phyloP scores from a whole-genome alignment of 2,888 invertebrate species.

The Amorpha juglandis region DNA sequence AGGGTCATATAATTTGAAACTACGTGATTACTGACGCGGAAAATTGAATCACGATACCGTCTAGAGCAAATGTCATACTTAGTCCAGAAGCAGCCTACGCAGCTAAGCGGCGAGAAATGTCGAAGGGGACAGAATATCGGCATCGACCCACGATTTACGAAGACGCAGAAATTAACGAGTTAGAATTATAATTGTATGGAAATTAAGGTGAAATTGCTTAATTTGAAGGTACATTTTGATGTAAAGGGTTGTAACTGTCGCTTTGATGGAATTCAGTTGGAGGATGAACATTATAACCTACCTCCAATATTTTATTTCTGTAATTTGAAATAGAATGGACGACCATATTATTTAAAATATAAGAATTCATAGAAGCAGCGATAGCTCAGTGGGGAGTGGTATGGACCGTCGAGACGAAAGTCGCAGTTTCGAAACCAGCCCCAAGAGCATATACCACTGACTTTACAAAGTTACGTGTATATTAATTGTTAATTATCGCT shows the following conservation, averaged over 20 bases:
- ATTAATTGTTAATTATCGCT: no score
- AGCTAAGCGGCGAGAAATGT: not conserved
- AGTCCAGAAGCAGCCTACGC: not conserved
- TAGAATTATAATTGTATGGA: constrained; percentile 21
- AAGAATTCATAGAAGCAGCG: no score
- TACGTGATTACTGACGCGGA: not conserved
- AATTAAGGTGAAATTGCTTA: constrained; percentile 10
- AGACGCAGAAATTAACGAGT: constrained; percentile 17
- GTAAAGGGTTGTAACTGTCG: not conserved
- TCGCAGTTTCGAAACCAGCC: no score
- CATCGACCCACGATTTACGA: not conserved
- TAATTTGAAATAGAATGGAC: no score
- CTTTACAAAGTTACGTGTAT: no score
- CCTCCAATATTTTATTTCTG: no score
- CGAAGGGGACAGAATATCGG: not conserved
- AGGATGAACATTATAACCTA: not conserved
- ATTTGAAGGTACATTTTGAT: constrained; percentile 14
- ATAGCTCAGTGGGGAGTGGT: no score
- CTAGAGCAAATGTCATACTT: not conserved
- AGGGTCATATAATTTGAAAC: not conserved
- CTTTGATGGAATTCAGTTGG: not conserved
- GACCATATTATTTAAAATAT: no score
- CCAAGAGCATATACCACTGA: no score
- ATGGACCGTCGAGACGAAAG: no score
- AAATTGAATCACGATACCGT: not conserved